Conservation (phyloP, 2,888 invertebrate genomes). For the Eilema griseolum region DNA sequence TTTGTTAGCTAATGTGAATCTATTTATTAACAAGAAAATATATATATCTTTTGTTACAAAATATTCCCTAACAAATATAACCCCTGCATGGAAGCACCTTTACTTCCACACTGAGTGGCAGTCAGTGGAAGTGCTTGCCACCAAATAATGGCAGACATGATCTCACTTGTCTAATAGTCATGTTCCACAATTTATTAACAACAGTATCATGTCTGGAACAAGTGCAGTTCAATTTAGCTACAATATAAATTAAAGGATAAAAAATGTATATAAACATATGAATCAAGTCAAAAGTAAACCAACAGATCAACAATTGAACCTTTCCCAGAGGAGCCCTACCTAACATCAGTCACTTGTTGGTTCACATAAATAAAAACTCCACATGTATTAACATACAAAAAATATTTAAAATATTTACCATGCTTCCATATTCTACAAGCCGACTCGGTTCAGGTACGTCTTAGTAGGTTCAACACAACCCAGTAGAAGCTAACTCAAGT, state of each 20-base stretch:
- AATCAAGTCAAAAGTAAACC: slow-evolving; percentile 27
- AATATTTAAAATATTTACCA: slow-evolving; percentile 22
- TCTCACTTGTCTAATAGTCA: neutral
- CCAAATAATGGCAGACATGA: slow-evolving; percentile 19
- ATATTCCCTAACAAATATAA: neutral
- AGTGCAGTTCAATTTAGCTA: slow-evolving; percentile 25
- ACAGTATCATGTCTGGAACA: slow-evolving; percentile 23
- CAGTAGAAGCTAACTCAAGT: slow-evolving; percentile 15
- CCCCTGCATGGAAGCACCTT: neutral
- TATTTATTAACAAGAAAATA: neutral
- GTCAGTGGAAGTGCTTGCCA: neutral
- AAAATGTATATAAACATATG: slow-evolving; percentile 37
- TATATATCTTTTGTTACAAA: neutral
- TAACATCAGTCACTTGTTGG: slow-evolving; percentile 24
- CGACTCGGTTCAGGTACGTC: slow-evolving; percentile 23
- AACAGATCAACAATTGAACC: slow-evolving; percentile 18
- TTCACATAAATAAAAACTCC: slow-evolving; percentile 20
- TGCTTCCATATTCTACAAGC: slow-evolving; percentile 27
- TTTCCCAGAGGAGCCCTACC: slow-evolving; percentile 23
- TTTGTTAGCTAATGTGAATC: neutral
- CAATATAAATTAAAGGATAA: slow-evolving; percentile 35
- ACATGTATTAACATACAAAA: slow-evolving; percentile 26
- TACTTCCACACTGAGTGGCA: slow-evolving; percentile 17
- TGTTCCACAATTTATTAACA: slow-evolving; percentile 2
- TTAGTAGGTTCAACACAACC: slow-evolving; percentile 23